phyloP scores from a whole-genome alignment of 1,140 invertebrate species.

The Drosophila mojavensis region DNA sequence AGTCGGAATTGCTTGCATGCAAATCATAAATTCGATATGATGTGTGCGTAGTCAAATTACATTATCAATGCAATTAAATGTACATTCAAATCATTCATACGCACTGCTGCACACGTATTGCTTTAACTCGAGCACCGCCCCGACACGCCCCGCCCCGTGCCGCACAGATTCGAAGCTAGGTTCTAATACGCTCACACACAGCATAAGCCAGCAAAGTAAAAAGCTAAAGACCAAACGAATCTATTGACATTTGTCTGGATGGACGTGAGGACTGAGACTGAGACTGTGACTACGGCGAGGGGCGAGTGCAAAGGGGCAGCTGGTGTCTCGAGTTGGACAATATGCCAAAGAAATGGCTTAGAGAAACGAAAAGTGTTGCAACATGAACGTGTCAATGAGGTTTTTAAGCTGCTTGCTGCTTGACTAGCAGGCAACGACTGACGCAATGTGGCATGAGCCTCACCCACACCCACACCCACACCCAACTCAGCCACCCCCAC shows the following conservation, averaged over 20 bases:
- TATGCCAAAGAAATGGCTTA: conserved; percentile 65
- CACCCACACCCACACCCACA: neutral
- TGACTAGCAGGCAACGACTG: conserved; percentile 26
- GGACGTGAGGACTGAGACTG: neutral
- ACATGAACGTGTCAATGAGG: conserved; percentile 74
- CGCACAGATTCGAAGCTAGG: conserved; percentile 10
- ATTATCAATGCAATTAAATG: conserved; percentile 67
- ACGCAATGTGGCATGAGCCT: conserved; percentile 12
- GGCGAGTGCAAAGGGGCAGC: neutral
- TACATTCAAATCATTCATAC: conserved; percentile 69
- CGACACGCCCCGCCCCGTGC: neutral
- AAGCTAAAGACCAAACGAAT: conserved; percentile 20
- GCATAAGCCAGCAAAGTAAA: conserved; percentile 16
- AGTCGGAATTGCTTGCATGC: conserved; percentile 22
- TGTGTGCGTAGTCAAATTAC: conserved; percentile 29
- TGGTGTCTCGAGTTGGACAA: conserved; percentile 17
- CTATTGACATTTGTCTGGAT: conserved; percentile 6
- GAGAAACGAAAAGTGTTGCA: conserved; percentile 46
- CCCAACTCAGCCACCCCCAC: neutral
- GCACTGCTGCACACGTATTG: conserved; percentile 64
- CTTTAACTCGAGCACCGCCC: conserved; percentile 11
- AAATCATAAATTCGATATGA: conserved; percentile 33
- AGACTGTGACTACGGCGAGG: too few species aligned
- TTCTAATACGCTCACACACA: conserved; percentile 24
- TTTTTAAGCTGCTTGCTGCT: conserved; percentile 55